Conservation (phyloP, 2,888 invertebrate species). For the Napeogenes inachia region DNA sequence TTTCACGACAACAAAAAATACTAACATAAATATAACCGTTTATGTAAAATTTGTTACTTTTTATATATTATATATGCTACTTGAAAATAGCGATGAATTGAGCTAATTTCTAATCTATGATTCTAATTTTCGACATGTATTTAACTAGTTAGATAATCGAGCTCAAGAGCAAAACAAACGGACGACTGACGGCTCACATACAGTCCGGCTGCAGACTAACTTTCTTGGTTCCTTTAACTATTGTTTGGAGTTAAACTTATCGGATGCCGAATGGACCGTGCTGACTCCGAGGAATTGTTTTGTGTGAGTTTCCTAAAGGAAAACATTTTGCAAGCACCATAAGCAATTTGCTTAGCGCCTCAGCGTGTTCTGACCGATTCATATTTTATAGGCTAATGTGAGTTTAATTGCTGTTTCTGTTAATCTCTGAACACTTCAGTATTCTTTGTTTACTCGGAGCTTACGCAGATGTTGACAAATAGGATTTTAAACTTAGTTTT, state of each 20-base stretch:
- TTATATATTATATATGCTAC: too few species aligned
- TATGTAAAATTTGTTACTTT: not conserved
- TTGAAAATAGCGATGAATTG: not conserved
- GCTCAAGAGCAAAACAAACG: constrained; percentile 43
- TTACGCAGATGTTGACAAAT: constrained; percentile 19
- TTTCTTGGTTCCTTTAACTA: constrained; percentile 72
- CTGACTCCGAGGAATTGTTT: constrained; percentile 68
- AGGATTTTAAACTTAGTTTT: constrained; percentile 10
- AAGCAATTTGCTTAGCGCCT: constrained; percentile 60
- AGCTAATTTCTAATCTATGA: not conserved
- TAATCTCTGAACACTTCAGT: constrained; percentile 22
- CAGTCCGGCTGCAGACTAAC: constrained; percentile 55
- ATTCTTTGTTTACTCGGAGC: constrained; percentile 22
- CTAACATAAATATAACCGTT: not conserved
- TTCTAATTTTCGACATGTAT: not conserved
- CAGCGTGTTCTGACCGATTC: constrained; percentile 42
- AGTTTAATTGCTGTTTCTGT: constrained; percentile 41
- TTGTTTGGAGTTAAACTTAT: constrained; percentile 69
- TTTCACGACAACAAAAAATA: not conserved
- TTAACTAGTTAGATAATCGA: constrained; percentile 18
- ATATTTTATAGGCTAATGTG: constrained; percentile 61
- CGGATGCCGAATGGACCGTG: constrained; percentile 67
- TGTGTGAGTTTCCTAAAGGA: constrained; percentile 71
- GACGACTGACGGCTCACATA: constrained; percentile 45
- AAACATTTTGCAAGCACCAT: constrained; percentile 71